These are phyloP conservation scores for Alosa sapidissima DNA, from an alignment of 2,797 vertebrate species.

Conservation along the genomic window DNA sequence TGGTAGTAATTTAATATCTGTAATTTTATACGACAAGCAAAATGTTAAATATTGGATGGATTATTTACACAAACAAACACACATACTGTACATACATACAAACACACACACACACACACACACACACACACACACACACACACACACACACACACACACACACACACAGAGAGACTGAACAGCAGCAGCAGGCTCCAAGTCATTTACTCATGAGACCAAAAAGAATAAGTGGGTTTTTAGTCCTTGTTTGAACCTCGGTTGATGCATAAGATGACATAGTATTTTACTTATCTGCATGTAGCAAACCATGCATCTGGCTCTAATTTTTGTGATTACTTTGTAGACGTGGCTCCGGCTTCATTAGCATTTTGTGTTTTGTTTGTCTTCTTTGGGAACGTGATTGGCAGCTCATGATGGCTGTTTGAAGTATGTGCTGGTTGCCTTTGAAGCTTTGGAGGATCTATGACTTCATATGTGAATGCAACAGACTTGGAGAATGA, in stretches of 20 bases:
- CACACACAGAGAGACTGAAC: background rate
- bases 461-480: background rate
- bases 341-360: conserved; percentile 64
- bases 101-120: background rate
- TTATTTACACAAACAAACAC: background rate
- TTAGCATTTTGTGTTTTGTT: conserved; percentile 72
- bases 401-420: conserved; percentile 68
- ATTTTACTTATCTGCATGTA: conserved; percentile 70
- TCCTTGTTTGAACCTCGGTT: conserved; percentile 62
- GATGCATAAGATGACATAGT: conserved; percentile 64
- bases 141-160: too few relatives aligned
- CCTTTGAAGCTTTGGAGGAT: conserved; percentile 59
- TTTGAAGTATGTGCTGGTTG: conserved; percentile 66
- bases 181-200: conserved; percentile 42
- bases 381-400: conserved; percentile 72
- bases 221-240: conserved; percentile 44
- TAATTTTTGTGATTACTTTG: conserved; percentile 74
- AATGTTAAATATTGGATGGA: background rate
- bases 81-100: background rate
- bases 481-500: background rate
- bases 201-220: conserved; percentile 48
- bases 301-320: conserved; percentile 73
- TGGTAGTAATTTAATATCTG: background rate
- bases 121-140: background rate
- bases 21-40: background rate